Evolutionary conservation across 1,140 invertebrate species (phyloP).

Genomic region (Tetramorium parvispinum): DNA sequence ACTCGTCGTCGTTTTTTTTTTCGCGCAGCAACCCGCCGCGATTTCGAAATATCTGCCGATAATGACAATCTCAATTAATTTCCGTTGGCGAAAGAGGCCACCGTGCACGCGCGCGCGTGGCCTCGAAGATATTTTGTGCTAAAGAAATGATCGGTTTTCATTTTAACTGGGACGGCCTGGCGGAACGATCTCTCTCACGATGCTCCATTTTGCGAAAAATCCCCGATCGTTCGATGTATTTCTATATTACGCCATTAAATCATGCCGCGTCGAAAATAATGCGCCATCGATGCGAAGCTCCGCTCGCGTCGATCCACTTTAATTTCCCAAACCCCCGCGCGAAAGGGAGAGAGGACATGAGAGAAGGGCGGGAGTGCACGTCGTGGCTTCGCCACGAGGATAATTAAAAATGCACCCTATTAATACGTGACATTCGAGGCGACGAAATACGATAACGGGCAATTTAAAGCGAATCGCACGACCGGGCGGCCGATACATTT

Average conservation of each 20-base stretch:
- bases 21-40: too few relatives aligned
- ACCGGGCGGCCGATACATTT: constrained; percentile 23
- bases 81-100: constrained; percentile 40
- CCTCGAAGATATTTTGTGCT: constrained; percentile 27
- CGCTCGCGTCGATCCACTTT: constrained; percentile 35
- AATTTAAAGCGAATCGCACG: constrained; percentile 51
- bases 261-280: constrained; percentile 35
- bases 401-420: constrained; percentile 57
- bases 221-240: constrained; percentile 1
- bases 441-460: constrained; percentile 53
- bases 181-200: not conserved
- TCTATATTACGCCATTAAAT: constrained; percentile 58
- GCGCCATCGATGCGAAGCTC: not conserved
- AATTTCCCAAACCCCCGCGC: not conserved
- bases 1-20: not conserved
- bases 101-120: not conserved
- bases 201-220: constrained; percentile 29
- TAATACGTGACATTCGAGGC: constrained; percentile 37
- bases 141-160: constrained; percentile 42
- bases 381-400: not conserved
- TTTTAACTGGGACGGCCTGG: constrained; percentile 25
- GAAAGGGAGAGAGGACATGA: not conserved
- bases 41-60: constrained; percentile 26
- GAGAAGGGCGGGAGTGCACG: too few relatives aligned
- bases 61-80: constrained; percentile 58